Conservation (phyloP, 2,888 invertebrate genomes). For the Parnassius apollo region DNA sequence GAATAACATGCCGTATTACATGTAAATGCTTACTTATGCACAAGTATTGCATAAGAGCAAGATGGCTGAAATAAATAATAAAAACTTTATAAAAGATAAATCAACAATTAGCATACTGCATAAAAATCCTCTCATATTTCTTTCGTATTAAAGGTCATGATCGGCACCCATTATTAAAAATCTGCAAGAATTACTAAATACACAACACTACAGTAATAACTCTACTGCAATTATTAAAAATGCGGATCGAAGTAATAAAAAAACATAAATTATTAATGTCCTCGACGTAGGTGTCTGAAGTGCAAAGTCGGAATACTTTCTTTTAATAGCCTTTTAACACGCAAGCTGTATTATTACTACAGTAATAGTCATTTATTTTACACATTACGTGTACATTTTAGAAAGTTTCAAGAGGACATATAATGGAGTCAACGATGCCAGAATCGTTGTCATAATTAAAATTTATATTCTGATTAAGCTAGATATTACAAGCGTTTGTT, state of each 20-base stretch:
- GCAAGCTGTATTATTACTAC: slow-evolving; percentile 1
- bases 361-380: neutral
- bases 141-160: slow-evolving; percentile 4
- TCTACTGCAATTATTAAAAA: too few species aligned
- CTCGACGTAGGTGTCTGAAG: neutral
- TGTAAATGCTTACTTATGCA: too few species aligned
- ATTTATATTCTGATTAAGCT: too few species aligned
- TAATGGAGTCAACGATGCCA: neutral
- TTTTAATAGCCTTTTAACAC: neutral
- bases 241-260: neutral
- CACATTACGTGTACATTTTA: too few species aligned
- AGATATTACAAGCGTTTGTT: too few species aligned
- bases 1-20: too few species aligned
- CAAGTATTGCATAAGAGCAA: too few species aligned
- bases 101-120: too few species aligned
- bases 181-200: neutral
- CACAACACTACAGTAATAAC: neutral
- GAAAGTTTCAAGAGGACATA: too few species aligned
- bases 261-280: slow-evolving; percentile 3
- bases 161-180: neutral
- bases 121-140: too few species aligned
- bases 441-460: neutral
- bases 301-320: neutral
- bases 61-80: too few species aligned
- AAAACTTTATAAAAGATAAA: too few species aligned